Evolutionary conservation across 2,888 invertebrate species (phyloP).

Genomic region (Petrolisthes cinctipes): DNA sequence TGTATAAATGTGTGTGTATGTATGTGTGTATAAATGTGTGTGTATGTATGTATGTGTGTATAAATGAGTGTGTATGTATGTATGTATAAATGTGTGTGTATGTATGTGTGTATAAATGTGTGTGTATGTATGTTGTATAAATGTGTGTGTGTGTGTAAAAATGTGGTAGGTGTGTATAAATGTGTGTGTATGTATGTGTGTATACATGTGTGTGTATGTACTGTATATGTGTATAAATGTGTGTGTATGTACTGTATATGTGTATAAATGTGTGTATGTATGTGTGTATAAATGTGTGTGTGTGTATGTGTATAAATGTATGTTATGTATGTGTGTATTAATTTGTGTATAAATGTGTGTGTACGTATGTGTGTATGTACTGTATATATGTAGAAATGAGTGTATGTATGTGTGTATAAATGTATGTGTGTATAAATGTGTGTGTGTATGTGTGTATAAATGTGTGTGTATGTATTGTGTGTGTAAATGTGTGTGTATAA

Average conservation of each 20-base stretch:
- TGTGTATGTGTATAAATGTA: no score
- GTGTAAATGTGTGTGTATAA: no score
- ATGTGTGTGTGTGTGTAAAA: no score
- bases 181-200: conserved; percentile 30
- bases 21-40: conserved; percentile 17
- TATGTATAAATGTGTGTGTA: not conserved
- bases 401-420: not conserved
- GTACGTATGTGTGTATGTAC: conserved; percentile 15
- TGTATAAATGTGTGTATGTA: no score
- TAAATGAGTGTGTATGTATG: no score
- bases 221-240: no score
- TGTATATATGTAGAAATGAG: no score
- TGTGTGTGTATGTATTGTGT: not conserved
- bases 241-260: no score
- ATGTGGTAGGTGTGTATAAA: no score
- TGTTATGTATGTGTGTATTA: no score
- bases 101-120: conserved; percentile 13
- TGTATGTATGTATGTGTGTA: not conserved
- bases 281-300: conserved; percentile 11
- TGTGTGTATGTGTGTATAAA: conserved; percentile 3
- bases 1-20: conserved; percentile 28
- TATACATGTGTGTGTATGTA: conserved; percentile 25
- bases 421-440: not conserved
- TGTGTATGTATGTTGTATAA: conserved; percentile 20
- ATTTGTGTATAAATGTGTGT: no score